phyloP scores from a whole-genome alignment of 2,888 invertebrate genomes.

The Rotaria sp. region DNA sequence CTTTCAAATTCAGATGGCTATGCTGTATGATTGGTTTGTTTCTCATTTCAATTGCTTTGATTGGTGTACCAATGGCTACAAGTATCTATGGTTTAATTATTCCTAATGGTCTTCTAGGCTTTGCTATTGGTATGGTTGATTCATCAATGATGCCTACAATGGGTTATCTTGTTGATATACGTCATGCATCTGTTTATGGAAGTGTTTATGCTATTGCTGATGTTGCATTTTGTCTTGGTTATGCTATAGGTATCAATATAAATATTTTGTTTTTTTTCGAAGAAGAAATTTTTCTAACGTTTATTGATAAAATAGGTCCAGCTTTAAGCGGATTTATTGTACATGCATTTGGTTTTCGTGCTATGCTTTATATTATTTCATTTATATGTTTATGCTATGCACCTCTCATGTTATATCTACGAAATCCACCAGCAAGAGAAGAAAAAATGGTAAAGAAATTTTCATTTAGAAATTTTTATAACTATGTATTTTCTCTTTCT shows the following conservation, averaged over 20 bases:
- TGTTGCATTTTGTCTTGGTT: slow-evolving; percentile 94
- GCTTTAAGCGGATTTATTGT: slow-evolving; percentile 86
- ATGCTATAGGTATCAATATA: slow-evolving; percentile 73
- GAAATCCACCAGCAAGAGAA: slow-evolving; percentile 66
- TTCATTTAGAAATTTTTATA: neutral
- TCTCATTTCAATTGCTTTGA: slow-evolving; percentile 83
- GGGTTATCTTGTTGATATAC: slow-evolving; percentile 89
- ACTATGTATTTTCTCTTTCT: neutral
- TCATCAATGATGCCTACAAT: slow-evolving; percentile 99
- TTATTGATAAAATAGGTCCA: slow-evolving; percentile 64
- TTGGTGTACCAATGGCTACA: slow-evolving; percentile 85
- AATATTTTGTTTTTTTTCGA: too few species aligned
- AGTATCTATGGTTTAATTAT: slow-evolving; percentile 82
- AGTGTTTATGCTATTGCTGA: slow-evolving; percentile 99
- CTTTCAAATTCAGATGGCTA: slow-evolving; percentile 67
- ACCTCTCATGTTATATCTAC: slow-evolving; percentile 75
- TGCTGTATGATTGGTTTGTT: slow-evolving; percentile 85
- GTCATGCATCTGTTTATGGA: slow-evolving; percentile 95
- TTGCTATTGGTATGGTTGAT: slow-evolving; percentile 99
- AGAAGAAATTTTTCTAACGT: neutral
- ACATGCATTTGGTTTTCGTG: slow-evolving; percentile 83
- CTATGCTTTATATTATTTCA: slow-evolving; percentile 88
- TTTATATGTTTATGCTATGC: slow-evolving; percentile 87
- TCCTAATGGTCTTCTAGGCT: slow-evolving; percentile 92
- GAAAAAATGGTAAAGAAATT: slow-evolving; percentile 35